These are phyloP conservation scores for Stratiolaelaps scimitus DNA, from an alignment of 1,140 invertebrate species.

Conservation along the genomic window DNA sequence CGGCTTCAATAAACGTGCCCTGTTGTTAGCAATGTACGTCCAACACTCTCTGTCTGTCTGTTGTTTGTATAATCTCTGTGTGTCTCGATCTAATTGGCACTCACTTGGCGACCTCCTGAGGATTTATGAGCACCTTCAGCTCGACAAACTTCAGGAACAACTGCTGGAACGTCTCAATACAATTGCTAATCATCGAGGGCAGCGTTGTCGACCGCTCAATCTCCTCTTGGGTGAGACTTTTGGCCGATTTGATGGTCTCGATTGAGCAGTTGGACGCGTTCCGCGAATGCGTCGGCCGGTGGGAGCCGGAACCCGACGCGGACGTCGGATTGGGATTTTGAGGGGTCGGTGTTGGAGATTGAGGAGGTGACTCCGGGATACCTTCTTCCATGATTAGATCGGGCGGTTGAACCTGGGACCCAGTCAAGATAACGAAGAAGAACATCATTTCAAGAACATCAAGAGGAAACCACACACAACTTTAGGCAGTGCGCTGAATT, in stretches of 20 bases:
- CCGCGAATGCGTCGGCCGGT: conserved; percentile 12
- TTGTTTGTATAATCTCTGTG: conserved; percentile 39
- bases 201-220: conserved; percentile 21
- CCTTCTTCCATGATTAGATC: conserved; percentile 19
- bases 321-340: neutral
- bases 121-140: conserved; percentile 31
- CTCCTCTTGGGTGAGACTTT: conserved; percentile 29
- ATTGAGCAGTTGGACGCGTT: conserved; percentile 20
- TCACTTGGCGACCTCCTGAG: conserved; percentile 23
- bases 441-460: too few species aligned
- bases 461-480: too few species aligned
- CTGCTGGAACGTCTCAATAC: conserved; percentile 53
- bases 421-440: too few species aligned
- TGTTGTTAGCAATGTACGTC: too few species aligned
- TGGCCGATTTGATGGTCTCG: conserved; percentile 24
- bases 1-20: too few species aligned
- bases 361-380: neutral
- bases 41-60: too few species aligned
- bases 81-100: conserved; percentile 41
- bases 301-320: neutral
- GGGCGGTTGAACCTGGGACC: conserved; percentile 17
- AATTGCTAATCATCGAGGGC: conserved; percentile 44
- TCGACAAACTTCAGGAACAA: conserved; percentile 52
- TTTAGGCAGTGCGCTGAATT: too few species aligned
- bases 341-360: conserved; percentile 38